Conservation (phyloP, 2,797 vertebrate species). For the Melanotaenia boesemani region DNA sequence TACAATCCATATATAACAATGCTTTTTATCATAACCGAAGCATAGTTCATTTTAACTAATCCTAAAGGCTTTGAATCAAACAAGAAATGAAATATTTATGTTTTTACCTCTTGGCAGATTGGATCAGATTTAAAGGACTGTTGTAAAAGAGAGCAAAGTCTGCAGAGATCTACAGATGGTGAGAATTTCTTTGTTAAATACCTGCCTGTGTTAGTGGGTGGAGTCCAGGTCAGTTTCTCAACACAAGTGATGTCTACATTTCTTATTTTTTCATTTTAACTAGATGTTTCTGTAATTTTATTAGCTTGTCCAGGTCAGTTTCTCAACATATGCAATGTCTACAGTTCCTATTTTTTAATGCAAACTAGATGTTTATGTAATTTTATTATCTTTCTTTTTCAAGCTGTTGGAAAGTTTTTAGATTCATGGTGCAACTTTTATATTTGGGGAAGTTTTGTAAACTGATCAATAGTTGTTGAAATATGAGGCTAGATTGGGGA, state of each 20-base stretch:
- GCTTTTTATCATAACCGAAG: background rate
- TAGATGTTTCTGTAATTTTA: background rate
- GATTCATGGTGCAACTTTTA: background rate
- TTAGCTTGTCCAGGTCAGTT: background rate
- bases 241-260: background rate
- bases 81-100: background rate
- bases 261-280: background rate
- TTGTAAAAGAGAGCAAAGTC: background rate
- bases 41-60: background rate
- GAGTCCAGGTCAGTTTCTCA: background rate
- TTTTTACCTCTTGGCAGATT: slow-evolving; percentile 1
- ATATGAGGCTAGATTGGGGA: background rate
- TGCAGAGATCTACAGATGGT: background rate
- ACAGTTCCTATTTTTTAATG: background rate
- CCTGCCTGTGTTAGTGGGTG: background rate
- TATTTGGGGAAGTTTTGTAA: background rate
- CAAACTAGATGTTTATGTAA: background rate
- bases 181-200: too few species aligned
- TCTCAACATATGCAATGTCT: background rate
- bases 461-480: background rate
- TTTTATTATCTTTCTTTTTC: background rate
- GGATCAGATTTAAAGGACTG: too few species aligned
- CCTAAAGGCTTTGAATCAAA: background rate
- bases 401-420: background rate
- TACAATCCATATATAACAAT: background rate